These are phyloP conservation scores for Microchirus variegatus DNA, from an alignment of 2,797 vertebrate species.

Conservation along the genomic window DNA sequence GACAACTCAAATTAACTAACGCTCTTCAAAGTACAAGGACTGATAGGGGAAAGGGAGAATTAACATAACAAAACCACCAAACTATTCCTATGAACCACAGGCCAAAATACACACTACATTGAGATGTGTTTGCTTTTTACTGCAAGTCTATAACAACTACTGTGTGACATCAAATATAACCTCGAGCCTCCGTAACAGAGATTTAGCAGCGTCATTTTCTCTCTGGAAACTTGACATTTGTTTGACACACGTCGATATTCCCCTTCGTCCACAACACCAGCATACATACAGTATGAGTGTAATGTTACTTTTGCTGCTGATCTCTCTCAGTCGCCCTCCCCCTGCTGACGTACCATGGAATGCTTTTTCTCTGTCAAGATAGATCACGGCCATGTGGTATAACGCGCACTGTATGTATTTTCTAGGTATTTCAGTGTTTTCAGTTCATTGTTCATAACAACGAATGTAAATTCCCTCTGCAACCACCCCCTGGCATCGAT, in stretches of 20 bases:
- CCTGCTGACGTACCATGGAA: too few species aligned
- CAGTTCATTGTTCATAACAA: too few species aligned
- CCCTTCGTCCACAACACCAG: not conserved
- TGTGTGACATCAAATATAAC: conserved; percentile 55
- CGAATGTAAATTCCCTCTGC: too few species aligned
- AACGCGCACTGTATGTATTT: too few species aligned
- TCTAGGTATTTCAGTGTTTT: too few species aligned
- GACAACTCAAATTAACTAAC: not conserved
- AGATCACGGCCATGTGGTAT: too few species aligned
- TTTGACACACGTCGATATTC: conserved; percentile 6
- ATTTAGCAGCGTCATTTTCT: conserved; percentile 76
- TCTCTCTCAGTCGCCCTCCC: too few species aligned
- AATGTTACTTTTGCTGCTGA: too few species aligned
- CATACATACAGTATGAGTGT: too few species aligned
- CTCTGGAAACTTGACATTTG: conserved; percentile 75
- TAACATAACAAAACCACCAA: not conserved
- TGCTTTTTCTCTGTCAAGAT: too few species aligned
- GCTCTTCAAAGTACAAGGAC: not conserved
- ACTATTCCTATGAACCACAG: conserved; percentile 17
- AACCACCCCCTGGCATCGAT: too few species aligned
- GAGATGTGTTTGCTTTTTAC: not conserved
- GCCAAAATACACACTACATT: conserved; percentile 28
- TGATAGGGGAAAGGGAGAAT: too few species aligned
- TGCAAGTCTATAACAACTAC: conserved; percentile 43
- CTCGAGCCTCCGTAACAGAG: conserved; percentile 78